These are phyloP conservation scores for Triops cancriformis DNA, from an alignment of 1,140 invertebrate species.

Conservation along the genomic window DNA sequence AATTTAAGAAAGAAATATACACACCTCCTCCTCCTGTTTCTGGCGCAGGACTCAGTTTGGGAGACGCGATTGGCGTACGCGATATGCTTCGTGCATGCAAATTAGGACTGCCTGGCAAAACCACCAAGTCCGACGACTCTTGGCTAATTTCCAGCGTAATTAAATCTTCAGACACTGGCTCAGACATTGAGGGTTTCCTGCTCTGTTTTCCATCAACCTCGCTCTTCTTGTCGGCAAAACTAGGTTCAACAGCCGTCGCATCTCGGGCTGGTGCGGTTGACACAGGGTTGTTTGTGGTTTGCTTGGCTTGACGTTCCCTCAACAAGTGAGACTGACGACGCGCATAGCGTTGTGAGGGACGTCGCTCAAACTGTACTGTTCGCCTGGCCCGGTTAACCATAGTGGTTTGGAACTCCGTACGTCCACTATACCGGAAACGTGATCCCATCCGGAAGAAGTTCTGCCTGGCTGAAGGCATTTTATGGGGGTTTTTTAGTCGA, in stretches of 20 bases:
- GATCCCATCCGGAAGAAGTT: slow-evolving; percentile 97
- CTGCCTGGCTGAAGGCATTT: slow-evolving; percentile 77
- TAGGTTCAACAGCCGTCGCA: slow-evolving; percentile 21
- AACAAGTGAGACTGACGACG: slow-evolving; percentile 75
- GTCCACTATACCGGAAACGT: slow-evolving; percentile 78
- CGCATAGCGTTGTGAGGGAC: slow-evolving; percentile 92
- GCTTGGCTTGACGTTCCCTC: slow-evolving; percentile 47
- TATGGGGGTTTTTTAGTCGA: slow-evolving; percentile 78
- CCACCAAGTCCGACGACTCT: slow-evolving; percentile 16
- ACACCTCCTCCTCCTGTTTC: background rate
- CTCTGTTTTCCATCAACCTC: slow-evolving; percentile 24
- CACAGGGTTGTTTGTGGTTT: slow-evolving; percentile 10
- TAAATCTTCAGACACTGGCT: slow-evolving; percentile 24
- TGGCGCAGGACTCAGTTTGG: background rate
- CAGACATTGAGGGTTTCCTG: slow-evolving; percentile 13
- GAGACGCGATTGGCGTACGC: background rate
- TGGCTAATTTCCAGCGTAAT: slow-evolving; percentile 23
- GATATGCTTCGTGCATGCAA: slow-evolving; percentile 20
- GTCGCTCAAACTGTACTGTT: slow-evolving; percentile 88
- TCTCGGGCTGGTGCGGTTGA: slow-evolving; percentile 21
- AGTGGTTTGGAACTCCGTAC: slow-evolving; percentile 94
- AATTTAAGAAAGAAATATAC: no score
- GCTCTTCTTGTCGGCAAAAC: slow-evolving; percentile 24
- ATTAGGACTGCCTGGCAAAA: slow-evolving; percentile 15
- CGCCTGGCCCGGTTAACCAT: slow-evolving; percentile 75